Evolutionary conservation across 2,888 invertebrate genomes (phyloP), one percentile per base, ranked within the genome.

Genomic region (Polymixis flavicincta): DNA sequence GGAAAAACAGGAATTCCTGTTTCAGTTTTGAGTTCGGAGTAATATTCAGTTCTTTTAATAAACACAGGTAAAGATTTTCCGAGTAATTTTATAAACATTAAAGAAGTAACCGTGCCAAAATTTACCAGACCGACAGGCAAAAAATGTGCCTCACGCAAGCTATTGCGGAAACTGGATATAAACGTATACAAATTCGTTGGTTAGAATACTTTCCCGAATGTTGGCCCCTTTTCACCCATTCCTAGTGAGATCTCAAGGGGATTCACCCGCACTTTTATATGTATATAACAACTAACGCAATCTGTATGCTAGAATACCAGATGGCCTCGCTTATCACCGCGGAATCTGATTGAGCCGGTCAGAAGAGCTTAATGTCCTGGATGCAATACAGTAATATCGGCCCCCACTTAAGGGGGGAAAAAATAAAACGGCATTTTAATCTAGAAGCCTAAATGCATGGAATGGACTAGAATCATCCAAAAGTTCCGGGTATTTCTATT

Each of bases 41-140:
- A 32, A n/a, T 25, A 67, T 37, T 22, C 59, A 68, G 32, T 61
- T 28, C 19, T 80, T 71, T 37, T 25, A 60, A 65, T 77, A 72
- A 28, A 64, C 4, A 50, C 50, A 55, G 67, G 66, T 81, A 65
- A 57, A 5, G 28, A 57, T 19, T 64, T 64, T 28, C 57, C 68
- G 37, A 60, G 37, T 48, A 1, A 77, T 77, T 80, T 28, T 57
- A 69, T 65, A 8, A 37, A 45, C 28, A 45, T 65, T 61, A 22
- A 52, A 50, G 55, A 28, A 72, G 22, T 57, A 25, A 77, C 28
- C 55, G 78, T 80, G 80, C 80, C 80, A 80, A 80, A 72, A 65
- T 68, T 57, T 57, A 48, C 55, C 55, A 80, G 76, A 75, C 82
- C 11, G 64, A n/a, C 2, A 67, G n/a, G n/a, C n/a, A 82, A 37